phyloP scores from a whole-genome alignment of 2,113 vertebrate genomes.

The Otolemur garnettii region DNA sequence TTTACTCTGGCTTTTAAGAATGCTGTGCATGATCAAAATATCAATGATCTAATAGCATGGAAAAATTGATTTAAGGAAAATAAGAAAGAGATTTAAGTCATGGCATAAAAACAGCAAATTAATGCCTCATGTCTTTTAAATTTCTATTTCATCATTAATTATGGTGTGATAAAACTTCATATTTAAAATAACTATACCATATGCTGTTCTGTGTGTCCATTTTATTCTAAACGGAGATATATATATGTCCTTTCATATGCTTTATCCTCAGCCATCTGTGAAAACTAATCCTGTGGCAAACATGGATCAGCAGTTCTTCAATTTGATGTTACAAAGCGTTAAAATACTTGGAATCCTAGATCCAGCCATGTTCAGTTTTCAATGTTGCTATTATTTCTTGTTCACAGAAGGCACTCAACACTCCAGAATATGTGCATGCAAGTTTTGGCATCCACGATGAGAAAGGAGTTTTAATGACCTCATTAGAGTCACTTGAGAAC shows the following conservation, averaged over 20 bases:
- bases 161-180: constrained; percentile 39
- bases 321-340: not conserved
- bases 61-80: constrained; percentile 18
- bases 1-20: constrained; percentile 56
- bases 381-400: not conserved
- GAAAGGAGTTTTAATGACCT: not conserved
- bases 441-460: not conserved
- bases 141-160: constrained; percentile 56
- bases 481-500: too few relatives aligned
- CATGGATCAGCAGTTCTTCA: not conserved
- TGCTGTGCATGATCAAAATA: constrained; percentile 36
- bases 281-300: constrained; percentile 47
- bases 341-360: not conserved
- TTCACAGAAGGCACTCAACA: not conserved
- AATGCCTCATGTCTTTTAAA: constrained; percentile 15
- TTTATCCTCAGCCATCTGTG: constrained; percentile 51
- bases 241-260: not conserved
- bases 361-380: not conserved
- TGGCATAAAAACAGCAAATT: constrained; percentile 36
- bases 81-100: constrained; percentile 13
- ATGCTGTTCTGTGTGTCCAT: constrained; percentile 29
- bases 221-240: constrained; percentile 45
- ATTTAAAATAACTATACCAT: constrained; percentile 61
- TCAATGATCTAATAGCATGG: not conserved
- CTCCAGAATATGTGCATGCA: not conserved